These are phyloP conservation scores for Ictidomys tridecemlineatus DNA, from an alignment of 2,113 vertebrate species.

Conservation along the genomic window DNA sequence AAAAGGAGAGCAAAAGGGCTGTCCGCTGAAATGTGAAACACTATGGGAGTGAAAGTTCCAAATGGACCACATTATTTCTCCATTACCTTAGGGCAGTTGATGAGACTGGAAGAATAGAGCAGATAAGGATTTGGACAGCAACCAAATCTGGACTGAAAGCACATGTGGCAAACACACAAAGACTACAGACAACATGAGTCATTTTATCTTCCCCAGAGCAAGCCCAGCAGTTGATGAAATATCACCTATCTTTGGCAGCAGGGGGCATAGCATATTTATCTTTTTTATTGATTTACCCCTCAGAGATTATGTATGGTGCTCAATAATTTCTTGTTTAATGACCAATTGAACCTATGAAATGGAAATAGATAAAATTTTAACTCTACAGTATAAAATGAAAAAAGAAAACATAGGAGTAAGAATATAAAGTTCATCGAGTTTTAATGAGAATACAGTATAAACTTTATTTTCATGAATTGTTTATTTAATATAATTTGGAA, in stretches of 20 bases:
- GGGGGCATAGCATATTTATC: not conserved
- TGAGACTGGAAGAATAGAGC: not conserved
- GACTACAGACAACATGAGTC: not conserved
- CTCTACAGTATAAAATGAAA: not conserved
- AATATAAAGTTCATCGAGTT: not conserved
- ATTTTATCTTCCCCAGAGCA: not conserved
- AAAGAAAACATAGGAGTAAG: not conserved
- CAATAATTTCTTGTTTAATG: not conserved
- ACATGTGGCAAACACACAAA: not conserved
- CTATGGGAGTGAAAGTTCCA: not conserved
- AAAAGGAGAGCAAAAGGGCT: not conserved
- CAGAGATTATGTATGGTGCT: too few species aligned
- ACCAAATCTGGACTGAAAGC: not conserved
- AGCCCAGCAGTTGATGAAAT: not conserved
- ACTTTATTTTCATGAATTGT: not conserved
- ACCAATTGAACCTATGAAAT: not conserved
- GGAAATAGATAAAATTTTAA: conserved; percentile 12
- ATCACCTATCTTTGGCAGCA: not conserved
- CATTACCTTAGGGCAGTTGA: too few species aligned
- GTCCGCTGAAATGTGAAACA: not conserved
- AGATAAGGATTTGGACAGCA: not conserved
- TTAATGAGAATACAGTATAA: not conserved
- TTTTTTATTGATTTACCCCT: too few species aligned
- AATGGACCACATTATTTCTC: not conserved
- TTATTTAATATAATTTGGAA: not conserved